Conservation (phyloP, 2,888 invertebrate species). For the Pollenia labialis region DNA sequence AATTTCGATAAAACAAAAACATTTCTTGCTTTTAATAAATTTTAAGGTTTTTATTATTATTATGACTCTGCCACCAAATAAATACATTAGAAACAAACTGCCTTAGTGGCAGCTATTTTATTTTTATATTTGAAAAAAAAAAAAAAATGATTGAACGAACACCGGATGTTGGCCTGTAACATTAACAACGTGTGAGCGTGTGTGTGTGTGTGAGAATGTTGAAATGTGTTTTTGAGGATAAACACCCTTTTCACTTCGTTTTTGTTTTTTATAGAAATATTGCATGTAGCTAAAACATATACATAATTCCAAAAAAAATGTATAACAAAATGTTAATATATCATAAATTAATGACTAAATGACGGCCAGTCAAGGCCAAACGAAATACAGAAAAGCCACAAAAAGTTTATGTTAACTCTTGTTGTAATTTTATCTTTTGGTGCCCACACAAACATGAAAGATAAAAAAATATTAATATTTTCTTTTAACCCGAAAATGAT, state of each 20-base stretch:
- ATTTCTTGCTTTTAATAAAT: not conserved
- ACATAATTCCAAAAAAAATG: constrained; percentile 53
- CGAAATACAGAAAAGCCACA: not conserved
- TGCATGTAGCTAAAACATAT: constrained; percentile 54
- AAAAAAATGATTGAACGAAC: not conserved
- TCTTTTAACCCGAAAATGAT: no score
- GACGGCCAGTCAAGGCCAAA: not conserved
- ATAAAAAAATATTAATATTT: not conserved
- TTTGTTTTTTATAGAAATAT: constrained; percentile 38
- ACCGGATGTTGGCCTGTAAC: no score
- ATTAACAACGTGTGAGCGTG: not conserved
- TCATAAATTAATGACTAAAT: constrained; percentile 21
- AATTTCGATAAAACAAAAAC: not conserved
- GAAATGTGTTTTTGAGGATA: not conserved
- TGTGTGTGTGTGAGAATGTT: not conserved
- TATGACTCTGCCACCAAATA: not conserved
- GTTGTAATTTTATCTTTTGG: not conserved
- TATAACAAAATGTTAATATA: constrained; percentile 35
- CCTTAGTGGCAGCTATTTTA: not conserved
- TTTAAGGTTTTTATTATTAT: constrained; percentile 13
- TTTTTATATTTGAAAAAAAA: constrained; percentile 11
- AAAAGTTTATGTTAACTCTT: not conserved
- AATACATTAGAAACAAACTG: not conserved
- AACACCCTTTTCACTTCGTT: constrained; percentile 30
- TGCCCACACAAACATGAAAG: not conserved